Evolutionary conservation across 2,797 vertebrate genomes (phyloP).

Genomic region (Gymnodraco acuticeps): DNA sequence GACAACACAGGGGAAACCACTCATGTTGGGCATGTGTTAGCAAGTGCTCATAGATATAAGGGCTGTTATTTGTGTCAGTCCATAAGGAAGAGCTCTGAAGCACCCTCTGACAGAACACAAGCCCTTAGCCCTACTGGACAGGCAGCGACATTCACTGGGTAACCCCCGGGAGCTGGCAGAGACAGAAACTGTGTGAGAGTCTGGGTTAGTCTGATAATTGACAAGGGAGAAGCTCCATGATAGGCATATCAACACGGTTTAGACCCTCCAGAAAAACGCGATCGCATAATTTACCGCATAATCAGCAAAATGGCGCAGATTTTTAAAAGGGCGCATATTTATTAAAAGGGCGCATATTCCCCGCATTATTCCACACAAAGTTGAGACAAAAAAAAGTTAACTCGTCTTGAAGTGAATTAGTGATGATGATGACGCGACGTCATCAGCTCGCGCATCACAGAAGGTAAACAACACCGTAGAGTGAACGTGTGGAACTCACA

Average conservation of each 20-base stretch:
- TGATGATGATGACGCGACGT: no score
- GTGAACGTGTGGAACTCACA: no score
- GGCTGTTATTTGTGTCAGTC: conserved; percentile 40
- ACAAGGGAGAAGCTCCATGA: conserved; percentile 30
- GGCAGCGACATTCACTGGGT: conserved; percentile 57
- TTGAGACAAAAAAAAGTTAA: no score
- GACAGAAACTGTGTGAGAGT: conserved; percentile 53
- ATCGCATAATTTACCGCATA: no score
- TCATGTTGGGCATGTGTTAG: conserved; percentile 43
- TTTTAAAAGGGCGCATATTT: no score
- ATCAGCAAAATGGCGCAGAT: no score
- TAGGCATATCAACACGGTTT: conserved; percentile 2
- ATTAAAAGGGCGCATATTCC: no score
- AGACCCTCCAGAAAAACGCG: no score
- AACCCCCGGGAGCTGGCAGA: conserved; percentile 46
- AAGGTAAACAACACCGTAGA: no score
- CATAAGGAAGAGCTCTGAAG: conserved; percentile 46
- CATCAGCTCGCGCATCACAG: no score
- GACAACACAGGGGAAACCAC: conserved; percentile 15
- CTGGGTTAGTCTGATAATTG: conserved; percentile 28
- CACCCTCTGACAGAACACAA: conserved; percentile 47
- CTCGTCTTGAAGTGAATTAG: no score
- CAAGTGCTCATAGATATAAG: conserved; percentile 55
- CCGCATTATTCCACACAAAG: no score
- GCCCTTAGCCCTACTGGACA: conserved; percentile 29